Evolutionary conservation across 2,113 vertebrate genomes (phyloP).

Genomic region (Thamnophis sirtalis): DNA sequence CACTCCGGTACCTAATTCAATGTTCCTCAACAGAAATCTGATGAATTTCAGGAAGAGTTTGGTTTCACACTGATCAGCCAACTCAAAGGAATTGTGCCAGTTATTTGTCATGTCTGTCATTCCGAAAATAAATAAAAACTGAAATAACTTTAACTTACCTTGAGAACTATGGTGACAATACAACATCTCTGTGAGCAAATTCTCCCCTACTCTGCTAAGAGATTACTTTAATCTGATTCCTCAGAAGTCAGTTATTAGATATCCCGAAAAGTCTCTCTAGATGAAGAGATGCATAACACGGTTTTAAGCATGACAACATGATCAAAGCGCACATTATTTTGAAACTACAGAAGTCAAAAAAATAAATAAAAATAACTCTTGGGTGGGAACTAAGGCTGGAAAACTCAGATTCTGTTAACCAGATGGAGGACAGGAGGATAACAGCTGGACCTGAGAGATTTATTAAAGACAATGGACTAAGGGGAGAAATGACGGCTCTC

Average conservation of each 20-base stretch:
- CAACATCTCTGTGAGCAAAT: conserved; percentile 47
- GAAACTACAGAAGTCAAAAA: background rate
- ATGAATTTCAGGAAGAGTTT: conserved; percentile 59
- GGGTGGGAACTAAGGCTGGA: background rate
- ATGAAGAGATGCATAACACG: background rate
- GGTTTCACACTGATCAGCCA: conserved; percentile 51
- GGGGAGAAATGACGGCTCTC: too few species aligned
- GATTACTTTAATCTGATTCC: conserved; percentile 62
- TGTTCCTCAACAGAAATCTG: conserved; percentile 54
- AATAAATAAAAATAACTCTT: too few species aligned
- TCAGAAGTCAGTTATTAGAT: conserved; percentile 55
- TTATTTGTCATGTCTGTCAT: conserved; percentile 64
- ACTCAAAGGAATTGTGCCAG: conserved; percentile 64
- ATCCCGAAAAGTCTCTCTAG: conserved; percentile 14
- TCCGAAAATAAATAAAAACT: conserved; percentile 59
- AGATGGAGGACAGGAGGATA: rapidly evolving
- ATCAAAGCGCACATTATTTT: background rate
- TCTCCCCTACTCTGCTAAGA: conserved; percentile 30
- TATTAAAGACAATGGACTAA: background rate
- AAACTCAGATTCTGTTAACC: rapidly evolving
- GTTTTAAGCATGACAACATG: background rate
- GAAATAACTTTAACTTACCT: conserved; percentile 62
- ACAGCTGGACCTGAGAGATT: background rate
- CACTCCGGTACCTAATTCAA: conserved; percentile 56
- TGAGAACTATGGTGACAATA: conserved; percentile 49